A percentile compares a stretch with the other conserved stretches of the same genome.
These are phyloP conservation scores for Leucoptera coffeella DNA, from an alignment of 2,888 invertebrate genomes.

Conservation along the genomic window DNA sequence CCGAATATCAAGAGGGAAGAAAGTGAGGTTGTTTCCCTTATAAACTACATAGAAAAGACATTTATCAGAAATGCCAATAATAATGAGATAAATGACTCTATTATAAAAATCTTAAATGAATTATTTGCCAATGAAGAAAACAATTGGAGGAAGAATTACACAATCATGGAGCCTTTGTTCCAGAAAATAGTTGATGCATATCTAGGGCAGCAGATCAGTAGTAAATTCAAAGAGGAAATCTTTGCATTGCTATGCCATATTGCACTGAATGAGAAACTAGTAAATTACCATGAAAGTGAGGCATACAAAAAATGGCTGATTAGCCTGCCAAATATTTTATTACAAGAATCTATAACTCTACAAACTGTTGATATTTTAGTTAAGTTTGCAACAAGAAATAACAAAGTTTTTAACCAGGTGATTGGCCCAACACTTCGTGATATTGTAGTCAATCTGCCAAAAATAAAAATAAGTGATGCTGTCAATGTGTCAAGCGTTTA, in stretches of 20 bases:
- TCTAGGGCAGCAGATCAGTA: slow-evolving; percentile 17
- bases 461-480: slow-evolving; percentile 24
- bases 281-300: slow-evolving; percentile 24
- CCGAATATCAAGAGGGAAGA: slow-evolving; percentile 25
- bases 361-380: slow-evolving; percentile 52
- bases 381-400: slow-evolving; percentile 51
- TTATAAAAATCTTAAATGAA: slow-evolving; percentile 23
- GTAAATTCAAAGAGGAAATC: slow-evolving; percentile 23
- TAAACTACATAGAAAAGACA: slow-evolving; percentile 46
- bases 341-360: slow-evolving; percentile 34
- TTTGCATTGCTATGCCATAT: slow-evolving; percentile 37
- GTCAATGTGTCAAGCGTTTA: slow-evolving; percentile 27
- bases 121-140: slow-evolving; percentile 25
- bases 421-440: slow-evolving; percentile 27
- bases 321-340: slow-evolving; percentile 50
- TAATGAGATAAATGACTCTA: slow-evolving; percentile 13
- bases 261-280: slow-evolving; percentile 27
- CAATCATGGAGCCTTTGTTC: slow-evolving; percentile 18
- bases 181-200: slow-evolving; percentile 29
- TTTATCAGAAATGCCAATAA: slow-evolving; percentile 18
- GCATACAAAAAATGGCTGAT: slow-evolving; percentile 45
- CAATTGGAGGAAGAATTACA: slow-evolving; percentile 25
- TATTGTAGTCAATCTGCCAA: slow-evolving; percentile 41
- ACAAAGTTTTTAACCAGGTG: slow-evolving; percentile 37
- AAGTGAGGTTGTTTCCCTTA: slow-evolving; percentile 23